Conservation (phyloP, 2,888 invertebrate species). For the Drosophila affinis region DNA sequence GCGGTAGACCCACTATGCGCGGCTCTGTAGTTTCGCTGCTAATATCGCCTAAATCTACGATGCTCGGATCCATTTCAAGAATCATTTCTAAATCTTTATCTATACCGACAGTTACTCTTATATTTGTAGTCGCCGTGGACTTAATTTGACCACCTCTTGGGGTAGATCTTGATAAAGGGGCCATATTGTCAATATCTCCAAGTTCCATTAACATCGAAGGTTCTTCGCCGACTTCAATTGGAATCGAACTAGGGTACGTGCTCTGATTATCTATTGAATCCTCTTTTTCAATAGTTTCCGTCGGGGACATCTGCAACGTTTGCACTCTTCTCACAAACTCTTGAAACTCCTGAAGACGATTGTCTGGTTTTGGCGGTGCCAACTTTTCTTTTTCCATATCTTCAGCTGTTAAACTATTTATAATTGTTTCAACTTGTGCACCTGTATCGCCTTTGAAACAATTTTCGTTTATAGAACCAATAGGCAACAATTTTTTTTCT, state of each 20-base stretch:
- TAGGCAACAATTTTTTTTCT: constrained; percentile 3
- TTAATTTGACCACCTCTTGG: constrained; percentile 12
- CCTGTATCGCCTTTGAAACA: neutral
- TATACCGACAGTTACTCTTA: constrained; percentile 85
- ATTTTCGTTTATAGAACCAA: constrained; percentile 4
- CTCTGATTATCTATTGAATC: neutral
- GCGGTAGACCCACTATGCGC: constrained; percentile 79
- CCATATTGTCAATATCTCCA: constrained; percentile 35
- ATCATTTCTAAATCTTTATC: constrained; percentile 87
- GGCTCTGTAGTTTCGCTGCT: constrained; percentile 63
- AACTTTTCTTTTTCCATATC: constrained; percentile 9
- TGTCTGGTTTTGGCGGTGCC: constrained; percentile 27
- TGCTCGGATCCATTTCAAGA: constrained; percentile 87
- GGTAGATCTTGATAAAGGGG: constrained; percentile 8
- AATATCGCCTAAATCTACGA: constrained; percentile 84
- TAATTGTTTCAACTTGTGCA: neutral
- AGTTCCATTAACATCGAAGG: constrained; percentile 65
- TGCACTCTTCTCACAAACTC: constrained; percentile 74
- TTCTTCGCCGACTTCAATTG: constrained; percentile 77
- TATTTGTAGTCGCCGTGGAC: constrained; percentile 68
- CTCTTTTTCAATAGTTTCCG: constrained; percentile 1
- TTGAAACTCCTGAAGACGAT: constrained; percentile 70
- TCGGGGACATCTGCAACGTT: constrained; percentile 72
- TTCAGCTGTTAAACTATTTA: constrained; percentile 1
- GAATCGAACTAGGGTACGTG: constrained; percentile 1